These are phyloP conservation scores for Bhutanitis thaidina DNA, from an alignment of 2,888 invertebrate species.

Conservation along the genomic window DNA sequence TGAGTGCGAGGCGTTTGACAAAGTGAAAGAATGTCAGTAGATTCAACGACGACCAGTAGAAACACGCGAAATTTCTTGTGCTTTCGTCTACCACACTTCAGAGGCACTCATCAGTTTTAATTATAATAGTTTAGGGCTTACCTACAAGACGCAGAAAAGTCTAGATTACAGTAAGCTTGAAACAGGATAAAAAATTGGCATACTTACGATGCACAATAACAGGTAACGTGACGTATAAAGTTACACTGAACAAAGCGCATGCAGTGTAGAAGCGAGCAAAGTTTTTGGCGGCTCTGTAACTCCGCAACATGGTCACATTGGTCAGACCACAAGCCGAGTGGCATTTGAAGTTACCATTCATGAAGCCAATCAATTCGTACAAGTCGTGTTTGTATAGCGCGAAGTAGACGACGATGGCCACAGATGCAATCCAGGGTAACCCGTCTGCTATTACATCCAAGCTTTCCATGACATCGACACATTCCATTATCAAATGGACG, in stretches of 20 bases:
- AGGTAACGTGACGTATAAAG: conserved; percentile 54
- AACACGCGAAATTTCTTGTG: too few species aligned
- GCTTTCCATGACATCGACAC: conserved; percentile 55
- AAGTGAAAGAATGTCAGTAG: too few species aligned
- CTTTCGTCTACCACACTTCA: too few species aligned
- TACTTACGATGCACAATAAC: conserved; percentile 58
- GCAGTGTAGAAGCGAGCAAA: conserved; percentile 60
- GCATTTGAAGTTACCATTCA: conserved; percentile 56
- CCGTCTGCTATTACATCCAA: conserved; percentile 57
- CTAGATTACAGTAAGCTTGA: too few species aligned
- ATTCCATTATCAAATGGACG: conserved; percentile 51
- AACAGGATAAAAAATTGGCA: too few species aligned
- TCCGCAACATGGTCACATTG: conserved; percentile 60
- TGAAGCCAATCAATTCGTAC: conserved; percentile 46
- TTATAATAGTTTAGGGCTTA: too few species aligned
- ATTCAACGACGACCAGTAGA: too few species aligned
- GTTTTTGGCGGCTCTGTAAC: conserved; percentile 48
- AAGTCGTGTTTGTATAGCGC: conserved; percentile 45
- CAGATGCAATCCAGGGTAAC: conserved; percentile 48
- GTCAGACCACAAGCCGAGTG: conserved; percentile 61
- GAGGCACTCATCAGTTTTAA: too few species aligned
- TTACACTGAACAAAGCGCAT: conserved; percentile 59
- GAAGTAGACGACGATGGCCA: conserved; percentile 54
- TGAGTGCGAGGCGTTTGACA: too few species aligned
- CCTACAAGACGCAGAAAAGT: too few species aligned